Conservation (phyloP, 37 sponge, comb jelly and placozoan species). For the Dysidea cf. avara region DNA sequence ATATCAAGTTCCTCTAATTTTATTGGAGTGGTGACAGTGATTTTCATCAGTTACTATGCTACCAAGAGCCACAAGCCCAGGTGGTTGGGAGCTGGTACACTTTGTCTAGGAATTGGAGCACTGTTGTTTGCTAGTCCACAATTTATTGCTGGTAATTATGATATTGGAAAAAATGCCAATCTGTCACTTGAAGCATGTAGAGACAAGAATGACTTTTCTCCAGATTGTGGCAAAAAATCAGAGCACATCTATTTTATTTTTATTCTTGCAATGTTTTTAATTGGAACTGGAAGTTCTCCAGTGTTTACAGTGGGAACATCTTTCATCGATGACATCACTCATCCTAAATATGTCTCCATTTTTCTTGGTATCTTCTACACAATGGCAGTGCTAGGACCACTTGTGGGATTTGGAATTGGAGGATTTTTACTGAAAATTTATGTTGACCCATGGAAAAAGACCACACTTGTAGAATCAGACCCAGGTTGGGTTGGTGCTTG, state of each 20-base stretch:
- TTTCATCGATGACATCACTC: conserved; percentile 74
- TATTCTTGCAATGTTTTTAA: conserved; percentile 66
- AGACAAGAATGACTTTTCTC: conserved; percentile 6
- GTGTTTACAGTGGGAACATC: conserved; percentile 73
- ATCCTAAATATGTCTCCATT: conserved; percentile 62
- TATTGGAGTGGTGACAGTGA: conserved; percentile 42
- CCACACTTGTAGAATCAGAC: conserved; percentile 56
- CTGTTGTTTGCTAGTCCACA: conserved; percentile 76
- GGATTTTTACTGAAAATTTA: conserved; percentile 66
- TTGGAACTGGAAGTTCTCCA: conserved; percentile 75
- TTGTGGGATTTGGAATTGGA: conserved; percentile 66
- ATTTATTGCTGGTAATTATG: conserved; percentile 57
- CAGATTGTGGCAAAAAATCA: conserved; percentile 7
- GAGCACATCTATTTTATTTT: conserved; percentile 49
- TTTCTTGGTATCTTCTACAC: conserved; percentile 61
- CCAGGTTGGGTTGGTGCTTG: conserved; percentile 84
- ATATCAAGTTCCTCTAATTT: conserved; percentile 68
- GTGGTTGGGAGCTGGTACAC: conserved; percentile 61
- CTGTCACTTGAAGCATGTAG: too few species aligned
- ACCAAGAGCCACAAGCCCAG: conserved; percentile 78
- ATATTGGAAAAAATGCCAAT: not conserved
- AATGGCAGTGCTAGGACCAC: conserved; percentile 66
- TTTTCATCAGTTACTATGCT: conserved; percentile 80
- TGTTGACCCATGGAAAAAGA: conserved; percentile 45
- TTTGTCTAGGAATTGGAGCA: conserved; percentile 57